Evolutionary conservation across 2,797 vertebrate genomes (phyloP).

Genomic region (Schizopygopsis malacanthus): DNA sequence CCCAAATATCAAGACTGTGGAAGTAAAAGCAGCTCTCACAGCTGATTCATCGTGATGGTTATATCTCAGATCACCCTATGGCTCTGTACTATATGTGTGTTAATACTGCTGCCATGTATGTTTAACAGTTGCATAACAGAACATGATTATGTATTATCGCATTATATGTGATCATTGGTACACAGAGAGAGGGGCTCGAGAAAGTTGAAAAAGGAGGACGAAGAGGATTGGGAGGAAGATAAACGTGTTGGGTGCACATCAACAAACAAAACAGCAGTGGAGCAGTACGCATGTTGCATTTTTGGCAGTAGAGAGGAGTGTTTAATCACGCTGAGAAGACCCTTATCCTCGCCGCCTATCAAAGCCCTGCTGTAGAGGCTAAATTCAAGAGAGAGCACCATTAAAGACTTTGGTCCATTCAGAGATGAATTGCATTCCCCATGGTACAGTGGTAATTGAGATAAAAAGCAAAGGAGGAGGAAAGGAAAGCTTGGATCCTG

Average conservation of each 20-base stretch:
- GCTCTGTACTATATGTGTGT: conserved; percentile 29
- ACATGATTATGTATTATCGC: conserved; percentile 46
- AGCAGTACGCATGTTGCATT: conserved; percentile 43
- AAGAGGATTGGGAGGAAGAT: conserved; percentile 6
- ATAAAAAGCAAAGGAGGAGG: conserved; percentile 63
- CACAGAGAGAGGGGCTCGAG: conserved; percentile 1
- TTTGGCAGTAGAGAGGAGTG: conserved; percentile 28
- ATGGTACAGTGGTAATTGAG: conserved; percentile 61
- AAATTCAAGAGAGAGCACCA: conserved; percentile 52
- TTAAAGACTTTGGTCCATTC: conserved; percentile 58
- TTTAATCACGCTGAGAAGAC: conserved; percentile 53
- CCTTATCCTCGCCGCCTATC: conserved; percentile 49
- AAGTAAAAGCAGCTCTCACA: conserved; percentile 69
- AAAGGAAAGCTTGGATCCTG: conserved; percentile 55
- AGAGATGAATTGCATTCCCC: conserved; percentile 46
- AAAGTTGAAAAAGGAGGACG: background rate
- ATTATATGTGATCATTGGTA: conserved; percentile 15
- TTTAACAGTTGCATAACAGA: conserved; percentile 32
- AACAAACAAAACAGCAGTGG: conserved; percentile 22
- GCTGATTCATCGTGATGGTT: conserved; percentile 72
- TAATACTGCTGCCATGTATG: conserved; percentile 47
- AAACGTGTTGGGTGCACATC: background rate
- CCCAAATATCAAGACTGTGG: conserved; percentile 76
- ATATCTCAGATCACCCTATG: conserved; percentile 39
- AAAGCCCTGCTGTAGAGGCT: conserved; percentile 51